Base-by-base conservation (phyloP, 2,113 vertebrate species). In the Elgaria multicarinata region DNA sequence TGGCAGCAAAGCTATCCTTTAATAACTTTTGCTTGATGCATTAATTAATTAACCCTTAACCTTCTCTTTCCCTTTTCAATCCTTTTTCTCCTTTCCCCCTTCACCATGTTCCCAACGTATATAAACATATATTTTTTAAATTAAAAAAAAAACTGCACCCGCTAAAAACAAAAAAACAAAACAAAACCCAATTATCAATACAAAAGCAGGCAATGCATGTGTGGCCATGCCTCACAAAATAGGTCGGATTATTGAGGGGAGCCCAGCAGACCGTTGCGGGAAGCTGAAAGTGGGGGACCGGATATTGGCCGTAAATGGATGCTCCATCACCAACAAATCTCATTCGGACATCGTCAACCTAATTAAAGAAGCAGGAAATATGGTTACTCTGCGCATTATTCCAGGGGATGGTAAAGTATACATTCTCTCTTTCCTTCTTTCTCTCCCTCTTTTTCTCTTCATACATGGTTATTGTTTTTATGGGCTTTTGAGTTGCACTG, bases 181-280 rank as follows among this genome's bases (percentile, higher is more conserved):
- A 33, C 75, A 62, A 85, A 58, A 90, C 93, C 94, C 95, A 93
- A 97, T 97, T 96, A 95, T 95, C 94, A 93, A 96, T 98, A 97
- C 95, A 96, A 98, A 98, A 99, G 99, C 98, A 97, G 98, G 99
- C 97, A 99, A 99, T 98, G 98, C 99, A 97, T 99, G 99, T 99
- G 99, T 99, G 98, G 99, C 99, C 98, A 99, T 99, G 99, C 99
- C 99, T 98, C 99, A 99, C 98, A 99, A 99, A 99, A 99, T 99
- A 99, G 99, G 99, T 96, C 98, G 99, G 96, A 99, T 99, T 97
- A 99, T 99, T 93, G 99, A 99, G 97, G 99, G 99, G 94, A 99
- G 99, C 95, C 99, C 99, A 31, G 99, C 99, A 12, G 99, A 99
- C 97, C 99, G 99, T 95, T 99, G 99, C 14, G 98, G 99, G 94